Percentiles rank a stretch among this genome's conserved stretches.
Conservation (phyloP, 2,888 invertebrate genomes). For the Mythimna lalbum region DNA sequence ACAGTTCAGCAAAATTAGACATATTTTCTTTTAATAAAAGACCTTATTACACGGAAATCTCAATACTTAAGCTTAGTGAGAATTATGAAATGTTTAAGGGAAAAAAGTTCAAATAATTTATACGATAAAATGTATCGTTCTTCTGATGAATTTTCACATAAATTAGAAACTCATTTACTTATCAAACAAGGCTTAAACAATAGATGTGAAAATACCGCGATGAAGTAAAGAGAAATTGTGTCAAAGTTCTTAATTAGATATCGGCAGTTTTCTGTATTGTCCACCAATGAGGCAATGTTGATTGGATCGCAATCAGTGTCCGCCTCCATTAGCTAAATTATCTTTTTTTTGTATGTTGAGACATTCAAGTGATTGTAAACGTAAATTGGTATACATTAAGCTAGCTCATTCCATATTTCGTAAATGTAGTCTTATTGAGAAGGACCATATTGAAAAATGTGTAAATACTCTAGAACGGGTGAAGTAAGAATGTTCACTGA, state of each 20-base stretch:
- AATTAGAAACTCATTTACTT: constrained; percentile 42
- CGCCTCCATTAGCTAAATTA: constrained; percentile 27
- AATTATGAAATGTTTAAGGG: neutral
- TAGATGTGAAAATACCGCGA: constrained; percentile 47
- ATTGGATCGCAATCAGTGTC: constrained; percentile 35
- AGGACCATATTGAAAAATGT: neutral
- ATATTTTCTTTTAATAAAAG: neutral
- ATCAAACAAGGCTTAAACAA: constrained; percentile 42
- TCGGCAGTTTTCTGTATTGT: constrained; percentile 37
- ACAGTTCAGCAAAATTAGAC: constrained; percentile 2
- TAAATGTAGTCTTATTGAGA: constrained; percentile 14
- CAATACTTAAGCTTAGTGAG: neutral
- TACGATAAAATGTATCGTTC: neutral
- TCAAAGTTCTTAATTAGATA: constrained; percentile 49
- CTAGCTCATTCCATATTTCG: constrained; percentile 6
- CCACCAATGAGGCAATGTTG: constrained; percentile 44
- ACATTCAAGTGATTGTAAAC: constrained; percentile 17
- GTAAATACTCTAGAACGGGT: neutral
- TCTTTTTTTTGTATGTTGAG: constrained; percentile 32
- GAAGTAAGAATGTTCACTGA: neutral
- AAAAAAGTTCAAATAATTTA: neutral
- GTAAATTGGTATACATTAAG: constrained; percentile 23
- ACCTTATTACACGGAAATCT: neutral
- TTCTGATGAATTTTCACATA: constrained; percentile 10
- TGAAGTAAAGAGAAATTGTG: constrained; percentile 40